Evolutionary conservation across 1,140 invertebrate species (phyloP).

Genomic region (Drosophila pandora): DNA sequence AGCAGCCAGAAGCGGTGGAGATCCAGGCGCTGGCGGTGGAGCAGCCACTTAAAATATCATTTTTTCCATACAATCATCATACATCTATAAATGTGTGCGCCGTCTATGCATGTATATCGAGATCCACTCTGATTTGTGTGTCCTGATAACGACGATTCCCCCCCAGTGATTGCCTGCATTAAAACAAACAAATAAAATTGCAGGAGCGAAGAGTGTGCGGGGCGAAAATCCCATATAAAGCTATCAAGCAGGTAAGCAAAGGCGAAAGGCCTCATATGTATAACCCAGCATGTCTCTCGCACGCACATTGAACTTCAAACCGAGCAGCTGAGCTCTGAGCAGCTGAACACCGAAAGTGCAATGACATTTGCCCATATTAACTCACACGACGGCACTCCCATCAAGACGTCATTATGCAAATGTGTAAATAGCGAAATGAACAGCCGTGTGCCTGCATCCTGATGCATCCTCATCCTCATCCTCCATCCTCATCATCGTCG

Average conservation of each 20-base stretch:
- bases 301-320: slow-evolving; percentile 52
- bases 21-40: slow-evolving; percentile 1
- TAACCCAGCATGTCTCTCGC: slow-evolving; percentile 15
- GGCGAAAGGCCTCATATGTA: slow-evolving; percentile 8
- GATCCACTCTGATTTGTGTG: slow-evolving; percentile 63
- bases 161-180: slow-evolving; percentile 47
- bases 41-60: slow-evolving; percentile 56
- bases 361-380: slow-evolving; percentile 41
- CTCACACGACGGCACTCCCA: slow-evolving; percentile 8
- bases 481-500: slow-evolving; percentile 1
- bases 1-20: slow-evolving; percentile 2
- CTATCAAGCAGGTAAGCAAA: slow-evolving; percentile 55
- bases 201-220: slow-evolving; percentile 6
- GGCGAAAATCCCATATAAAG: slow-evolving; percentile 13
- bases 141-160: slow-evolving; percentile 34
- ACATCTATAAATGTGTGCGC: slow-evolving; percentile 28
- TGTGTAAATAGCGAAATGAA: slow-evolving; percentile 33
- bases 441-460: slow-evolving; percentile 49
- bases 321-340: neutral
- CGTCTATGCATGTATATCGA: slow-evolving; percentile 20
- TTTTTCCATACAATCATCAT: slow-evolving; percentile 55
- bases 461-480: slow-evolving; percentile 26
- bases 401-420: slow-evolving; percentile 64
- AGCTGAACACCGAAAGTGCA: slow-evolving; percentile 36
- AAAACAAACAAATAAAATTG: slow-evolving; percentile 27